phyloP scores from a whole-genome alignment of 53 echinoderm and acorn worm genomes.

The Luidia sarsii region DNA sequence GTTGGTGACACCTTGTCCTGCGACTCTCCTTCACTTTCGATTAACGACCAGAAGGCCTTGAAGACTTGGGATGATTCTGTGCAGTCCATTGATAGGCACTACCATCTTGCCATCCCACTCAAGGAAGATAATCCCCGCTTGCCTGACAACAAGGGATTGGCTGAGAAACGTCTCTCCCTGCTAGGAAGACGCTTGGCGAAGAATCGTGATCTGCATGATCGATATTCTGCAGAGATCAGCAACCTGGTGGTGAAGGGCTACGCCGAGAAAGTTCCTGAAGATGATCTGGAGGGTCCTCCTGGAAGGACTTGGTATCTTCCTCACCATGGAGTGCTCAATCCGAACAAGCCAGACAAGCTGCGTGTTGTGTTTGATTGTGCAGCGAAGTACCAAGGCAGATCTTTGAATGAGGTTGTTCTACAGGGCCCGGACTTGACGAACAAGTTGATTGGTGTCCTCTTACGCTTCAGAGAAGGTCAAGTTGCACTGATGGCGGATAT shows the following conservation, averaged over 20 bases:
- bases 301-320: too few relatives aligned
- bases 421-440: conserved; percentile 70
- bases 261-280: too few relatives aligned
- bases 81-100: conserved; percentile 27
- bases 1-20: conserved; percentile 21
- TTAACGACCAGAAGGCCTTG: conserved; percentile 11
- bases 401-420: conserved; percentile 44
- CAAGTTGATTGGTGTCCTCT: conserved; percentile 55
- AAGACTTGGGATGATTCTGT: conserved; percentile 2
- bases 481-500: conserved; percentile 65
- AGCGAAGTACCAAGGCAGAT: conserved; percentile 14
- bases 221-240: too few relatives aligned
- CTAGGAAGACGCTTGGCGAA: conserved; percentile 22
- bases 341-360: background rate
- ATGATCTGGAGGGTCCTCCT: background rate
- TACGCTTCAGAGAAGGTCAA: conserved; percentile 50
- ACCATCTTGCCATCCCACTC: conserved; percentile 59
- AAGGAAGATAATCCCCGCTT: conserved; percentile 22
- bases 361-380: conserved; percentile 26
- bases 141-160: conserved; percentile 43
- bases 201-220: conserved; percentile 13
- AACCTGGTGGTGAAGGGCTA: too few relatives aligned
- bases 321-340: background rate
- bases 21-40: background rate
- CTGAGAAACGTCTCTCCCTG: conserved; percentile 36